Base-by-base conservation (phyloP, 1,140 invertebrate species). In the Drosophila littoralis region DNA sequence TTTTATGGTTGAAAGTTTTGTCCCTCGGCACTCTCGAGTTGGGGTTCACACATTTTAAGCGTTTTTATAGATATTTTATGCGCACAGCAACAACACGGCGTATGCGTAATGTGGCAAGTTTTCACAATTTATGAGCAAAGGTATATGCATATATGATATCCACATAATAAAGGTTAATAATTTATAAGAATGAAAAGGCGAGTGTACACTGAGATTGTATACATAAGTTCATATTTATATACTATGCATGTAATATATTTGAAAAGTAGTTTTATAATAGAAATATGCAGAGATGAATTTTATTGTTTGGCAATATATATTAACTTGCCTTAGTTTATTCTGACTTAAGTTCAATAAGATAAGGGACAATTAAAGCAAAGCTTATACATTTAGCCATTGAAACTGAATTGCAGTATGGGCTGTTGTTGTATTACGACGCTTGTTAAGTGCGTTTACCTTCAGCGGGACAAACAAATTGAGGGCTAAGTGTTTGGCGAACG, bases 61-160 rank as follows among this genome's bases (percentile, higher is more conserved):
- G 76, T 76, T 83, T 83, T 82, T 82, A 82, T 82, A 79, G 71
- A 83, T 72, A 82, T 81, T 82, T 82, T 82, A 76, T 83, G 76
- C 75, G 72, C 79, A 58, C 13, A 71, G 54, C 63, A 69, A 71
- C 79, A 74, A 75, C 79, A 55, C 64, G 66, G 59, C 73, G 80
- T 84, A 84, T 83, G 73, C 81, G 70, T 82, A 78, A 82, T 82
- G 79, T 82, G 79, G 79, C 61, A 82, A 82, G 57, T 82, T 82
- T 82, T 55, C 78, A 79, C 61, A 61, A 82, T 82, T 82, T 82
- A 82, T 82, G 79, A 28, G 57, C 8, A 40, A 40, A 50, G 60
- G 67, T 54, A 38, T 69, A 57, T 66, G 40, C 32, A 55, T 45
- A 45, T 54, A 33, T 17, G 13, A 12, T 12, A 55, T 36, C 35